These are phyloP conservation scores for Daboia siamensis DNA, from an alignment of 2,113 vertebrate genomes.

Conservation along the genomic window DNA sequence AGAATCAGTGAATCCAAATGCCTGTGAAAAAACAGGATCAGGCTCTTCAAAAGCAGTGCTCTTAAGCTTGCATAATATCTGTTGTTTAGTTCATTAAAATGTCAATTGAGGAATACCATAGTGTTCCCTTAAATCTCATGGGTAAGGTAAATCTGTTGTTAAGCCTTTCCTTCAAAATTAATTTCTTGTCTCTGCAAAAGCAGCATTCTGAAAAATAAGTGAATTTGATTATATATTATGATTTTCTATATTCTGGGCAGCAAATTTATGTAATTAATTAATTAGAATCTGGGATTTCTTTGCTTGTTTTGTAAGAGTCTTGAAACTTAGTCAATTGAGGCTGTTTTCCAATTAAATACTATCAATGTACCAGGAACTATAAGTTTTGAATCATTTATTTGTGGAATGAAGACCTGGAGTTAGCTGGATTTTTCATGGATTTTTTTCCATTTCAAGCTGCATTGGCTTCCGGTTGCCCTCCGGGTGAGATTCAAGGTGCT, in stretches of 20 bases:
- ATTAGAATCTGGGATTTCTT: background rate
- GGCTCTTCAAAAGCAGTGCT: background rate
- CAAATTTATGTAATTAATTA: background rate
- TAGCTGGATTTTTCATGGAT: background rate
- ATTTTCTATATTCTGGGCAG: background rate
- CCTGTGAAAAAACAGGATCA: background rate
- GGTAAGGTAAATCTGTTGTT: background rate
- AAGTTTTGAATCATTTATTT: background rate
- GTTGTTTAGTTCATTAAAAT: slow-evolving; percentile 5
- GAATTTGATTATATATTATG: background rate
- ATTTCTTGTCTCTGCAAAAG: slow-evolving; percentile 18
- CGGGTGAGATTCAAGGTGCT: no score
- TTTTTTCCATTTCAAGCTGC: no score
- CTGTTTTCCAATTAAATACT: background rate
- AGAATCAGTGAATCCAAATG: background rate
- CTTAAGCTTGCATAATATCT: background rate
- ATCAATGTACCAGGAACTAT: background rate
- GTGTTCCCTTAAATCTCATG: background rate
- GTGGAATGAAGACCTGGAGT: background rate
- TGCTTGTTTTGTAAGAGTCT: background rate
- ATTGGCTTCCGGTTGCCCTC: no score
- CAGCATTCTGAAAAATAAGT: background rate
- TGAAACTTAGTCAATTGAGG: background rate
- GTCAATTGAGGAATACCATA: background rate
- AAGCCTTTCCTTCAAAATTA: background rate